These are phyloP conservation scores for Cuculus canorus DNA, from an alignment of 2,797 vertebrate species.

Conservation along the genomic window DNA sequence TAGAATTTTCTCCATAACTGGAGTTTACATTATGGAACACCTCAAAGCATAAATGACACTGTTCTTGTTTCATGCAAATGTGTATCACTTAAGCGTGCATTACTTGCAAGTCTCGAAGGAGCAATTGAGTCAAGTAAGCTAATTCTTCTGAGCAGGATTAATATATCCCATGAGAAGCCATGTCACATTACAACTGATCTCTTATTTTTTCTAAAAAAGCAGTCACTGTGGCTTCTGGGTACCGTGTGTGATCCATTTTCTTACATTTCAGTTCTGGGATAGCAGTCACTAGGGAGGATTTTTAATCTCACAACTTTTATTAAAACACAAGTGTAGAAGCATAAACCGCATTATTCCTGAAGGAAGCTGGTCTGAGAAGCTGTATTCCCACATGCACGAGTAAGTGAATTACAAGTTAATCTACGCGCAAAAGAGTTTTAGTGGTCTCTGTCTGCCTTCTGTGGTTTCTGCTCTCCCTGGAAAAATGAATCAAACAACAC, in stretches of 20 bases:
- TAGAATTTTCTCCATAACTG: conserved; percentile 38
- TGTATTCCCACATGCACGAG: conserved; percentile 65
- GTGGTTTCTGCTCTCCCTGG: conserved; percentile 54
- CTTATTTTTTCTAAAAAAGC: not conserved
- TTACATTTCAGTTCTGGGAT: conserved; percentile 49
- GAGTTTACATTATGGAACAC: conserved; percentile 20
- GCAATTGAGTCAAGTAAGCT: conserved; percentile 34
- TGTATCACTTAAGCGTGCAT: not conserved
- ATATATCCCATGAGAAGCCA: conserved; percentile 31
- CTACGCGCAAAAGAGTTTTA: conserved; percentile 73
- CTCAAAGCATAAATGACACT: conserved; percentile 53
- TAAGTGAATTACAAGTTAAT: conserved; percentile 82
- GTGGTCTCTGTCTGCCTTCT: conserved; percentile 65
- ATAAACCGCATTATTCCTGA: conserved; percentile 68
- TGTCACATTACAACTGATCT: conserved; percentile 51
- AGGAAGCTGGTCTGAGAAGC: conserved; percentile 61
- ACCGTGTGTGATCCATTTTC: conserved; percentile 25
- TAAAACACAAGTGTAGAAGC: conserved; percentile 67
- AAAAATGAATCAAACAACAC: conserved; percentile 46
- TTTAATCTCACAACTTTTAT: conserved; percentile 78
- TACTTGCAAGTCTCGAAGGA: conserved; percentile 60
- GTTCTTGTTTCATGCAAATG: conserved; percentile 32
- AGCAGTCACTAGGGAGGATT: conserved; percentile 68
- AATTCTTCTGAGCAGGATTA: conserved; percentile 68
- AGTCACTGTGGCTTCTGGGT: conserved; percentile 21